phyloP scores from a whole-genome alignment of 1,140 invertebrate species.

The Euschistus heros region DNA sequence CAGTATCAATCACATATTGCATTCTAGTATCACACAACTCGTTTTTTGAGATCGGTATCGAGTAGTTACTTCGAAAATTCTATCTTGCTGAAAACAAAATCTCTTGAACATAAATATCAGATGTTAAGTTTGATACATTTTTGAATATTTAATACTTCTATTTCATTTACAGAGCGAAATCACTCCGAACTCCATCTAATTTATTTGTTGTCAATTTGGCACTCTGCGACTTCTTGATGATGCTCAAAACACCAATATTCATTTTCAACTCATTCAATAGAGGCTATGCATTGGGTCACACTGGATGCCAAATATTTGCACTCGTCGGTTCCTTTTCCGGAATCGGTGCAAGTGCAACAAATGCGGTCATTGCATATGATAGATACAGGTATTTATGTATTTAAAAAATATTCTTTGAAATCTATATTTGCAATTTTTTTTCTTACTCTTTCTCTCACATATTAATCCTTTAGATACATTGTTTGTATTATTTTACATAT shows the following conservation, averaged over 20 bases:
- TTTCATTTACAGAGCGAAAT: slow-evolving; percentile 53
- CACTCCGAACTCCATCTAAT: slow-evolving; percentile 76
- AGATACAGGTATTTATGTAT: slow-evolving; percentile 46
- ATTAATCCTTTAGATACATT: neutral
- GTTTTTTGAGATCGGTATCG: no score
- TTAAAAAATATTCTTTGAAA: neutral
- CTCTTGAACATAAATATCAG: no score
- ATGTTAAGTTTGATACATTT: no score
- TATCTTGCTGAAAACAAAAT: no score
- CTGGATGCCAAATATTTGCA: slow-evolving; percentile 67
- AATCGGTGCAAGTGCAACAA: slow-evolving; percentile 67
- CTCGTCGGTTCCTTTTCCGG: slow-evolving; percentile 65
- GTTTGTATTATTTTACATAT: neutral
- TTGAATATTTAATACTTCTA: neutral
- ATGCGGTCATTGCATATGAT: slow-evolving; percentile 64
- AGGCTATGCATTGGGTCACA: slow-evolving; percentile 57
- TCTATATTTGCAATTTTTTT: neutral
- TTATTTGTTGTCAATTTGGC: slow-evolving; percentile 81
- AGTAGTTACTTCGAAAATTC: no score
- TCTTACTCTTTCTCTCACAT: neutral
- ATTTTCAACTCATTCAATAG: slow-evolving; percentile 74
- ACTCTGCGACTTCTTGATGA: slow-evolving; percentile 77
- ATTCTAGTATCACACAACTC: no score
- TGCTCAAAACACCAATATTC: slow-evolving; percentile 74
- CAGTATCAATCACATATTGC: no score